A percentile compares a stretch with the other conserved stretches of the same genome.
Conservation (phyloP, 1,140 invertebrate genomes). For the Tachypleus tridentatus region DNA sequence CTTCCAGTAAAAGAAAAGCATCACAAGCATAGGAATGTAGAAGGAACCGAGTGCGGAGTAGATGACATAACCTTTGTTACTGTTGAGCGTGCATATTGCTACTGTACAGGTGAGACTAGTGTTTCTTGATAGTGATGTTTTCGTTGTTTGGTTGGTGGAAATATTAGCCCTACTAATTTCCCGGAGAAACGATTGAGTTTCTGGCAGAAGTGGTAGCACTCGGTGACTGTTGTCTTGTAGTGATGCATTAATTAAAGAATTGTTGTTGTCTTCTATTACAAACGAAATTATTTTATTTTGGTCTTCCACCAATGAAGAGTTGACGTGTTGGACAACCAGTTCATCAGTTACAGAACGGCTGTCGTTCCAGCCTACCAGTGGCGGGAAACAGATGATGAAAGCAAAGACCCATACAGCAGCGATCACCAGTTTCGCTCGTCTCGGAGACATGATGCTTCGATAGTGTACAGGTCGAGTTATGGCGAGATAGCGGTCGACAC, state of each 20-base stretch:
- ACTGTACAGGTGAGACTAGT: too few species aligned
- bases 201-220: too few species aligned
- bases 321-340: too few species aligned
- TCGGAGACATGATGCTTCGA: constrained; percentile 78
- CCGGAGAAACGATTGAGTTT: too few species aligned
- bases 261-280: too few species aligned
- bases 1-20: constrained; percentile 92
- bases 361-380: constrained; percentile 85
- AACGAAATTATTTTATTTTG: too few species aligned
- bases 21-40: constrained; percentile 89
- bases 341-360: constrained; percentile 27
- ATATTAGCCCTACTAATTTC: too few species aligned
- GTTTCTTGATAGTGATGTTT: too few species aligned
- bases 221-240: too few species aligned
- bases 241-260: too few species aligned
- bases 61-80: constrained; percentile 64
- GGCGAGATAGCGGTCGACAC: constrained; percentile 84
- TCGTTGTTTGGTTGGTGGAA: too few species aligned
- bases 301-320: too few species aligned
- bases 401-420: constrained; percentile 85
- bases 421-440: constrained; percentile 73
- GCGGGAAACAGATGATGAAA: constrained; percentile 93
- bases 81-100: constrained; percentile 63
- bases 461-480: constrained; percentile 88
- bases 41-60: constrained; percentile 90